Percentiles rank a stretch among this genome's conserved stretches.
These are phyloP conservation scores for Leptoclinus maculatus DNA, from an alignment of 2,797 vertebrate species.

Conservation along the genomic window DNA sequence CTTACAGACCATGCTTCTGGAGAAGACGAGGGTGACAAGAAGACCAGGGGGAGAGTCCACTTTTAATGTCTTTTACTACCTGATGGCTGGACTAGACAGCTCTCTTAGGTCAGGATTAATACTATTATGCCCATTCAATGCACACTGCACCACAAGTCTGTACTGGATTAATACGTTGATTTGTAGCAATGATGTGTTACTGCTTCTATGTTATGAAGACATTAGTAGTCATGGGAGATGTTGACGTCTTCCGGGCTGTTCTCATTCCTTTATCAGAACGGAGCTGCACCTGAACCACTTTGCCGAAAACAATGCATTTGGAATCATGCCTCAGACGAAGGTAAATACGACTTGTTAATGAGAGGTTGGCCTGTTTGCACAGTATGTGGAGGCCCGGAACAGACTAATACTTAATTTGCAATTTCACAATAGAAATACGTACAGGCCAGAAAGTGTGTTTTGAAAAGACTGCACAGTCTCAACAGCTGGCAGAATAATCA, in stretches of 20 bases:
- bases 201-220: neutral
- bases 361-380: neutral
- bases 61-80: constrained; percentile 97
- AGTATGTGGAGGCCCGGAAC: neutral
- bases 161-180: constrained; percentile 7
- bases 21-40: constrained; percentile 91
- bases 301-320: constrained; percentile 92
- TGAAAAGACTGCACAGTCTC: neutral
- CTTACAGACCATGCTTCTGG: constrained; percentile 93
- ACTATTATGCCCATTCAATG: constrained; percentile 15
- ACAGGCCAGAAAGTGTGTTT: neutral
- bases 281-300: constrained; percentile 98
- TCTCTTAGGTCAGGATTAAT: constrained; percentile 86
- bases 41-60: constrained; percentile 90
- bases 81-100: constrained; percentile 92
- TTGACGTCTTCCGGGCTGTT: constrained; percentile 22
- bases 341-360: constrained; percentile 71
- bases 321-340: constrained; percentile 89
- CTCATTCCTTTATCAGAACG: constrained; percentile 83
- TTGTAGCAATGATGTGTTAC: constrained; percentile 9
- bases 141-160: constrained; percentile 9
- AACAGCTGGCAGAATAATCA: neutral
- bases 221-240: constrained; percentile 1
- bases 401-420: neutral
- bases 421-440: neutral